phyloP scores from a whole-genome alignment of 2,113 vertebrate genomes.

The Garra rufa region DNA sequence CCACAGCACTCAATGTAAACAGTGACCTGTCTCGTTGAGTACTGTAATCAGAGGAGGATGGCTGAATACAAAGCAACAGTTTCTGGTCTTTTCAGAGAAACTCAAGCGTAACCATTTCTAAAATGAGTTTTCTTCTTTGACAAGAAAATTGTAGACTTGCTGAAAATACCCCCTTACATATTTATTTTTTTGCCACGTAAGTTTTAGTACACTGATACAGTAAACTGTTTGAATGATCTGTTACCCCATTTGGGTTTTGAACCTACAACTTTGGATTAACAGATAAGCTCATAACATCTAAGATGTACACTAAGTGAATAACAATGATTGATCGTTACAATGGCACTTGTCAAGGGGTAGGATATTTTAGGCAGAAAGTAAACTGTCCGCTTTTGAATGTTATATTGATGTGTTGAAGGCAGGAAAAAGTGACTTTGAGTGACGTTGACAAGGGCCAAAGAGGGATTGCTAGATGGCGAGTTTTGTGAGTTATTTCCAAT shows the following conservation, averaged over 20 bases:
- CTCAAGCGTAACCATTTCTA: background rate
- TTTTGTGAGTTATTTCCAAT: no score
- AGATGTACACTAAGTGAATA: background rate
- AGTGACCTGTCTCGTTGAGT: slow-evolving; percentile 23
- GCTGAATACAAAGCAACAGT: slow-evolving; percentile 24
- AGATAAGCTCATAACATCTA: background rate
- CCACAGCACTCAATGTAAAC: slow-evolving; percentile 20
- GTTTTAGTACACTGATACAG: background rate
- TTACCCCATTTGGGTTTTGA: background rate
- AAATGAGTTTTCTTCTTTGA: background rate
- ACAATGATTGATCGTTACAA: background rate
- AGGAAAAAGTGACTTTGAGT: background rate
- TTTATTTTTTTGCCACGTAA: background rate
- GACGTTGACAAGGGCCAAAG: no score
- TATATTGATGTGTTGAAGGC: no score
- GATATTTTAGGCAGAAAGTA: background rate
- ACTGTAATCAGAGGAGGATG: slow-evolving; percentile 17
- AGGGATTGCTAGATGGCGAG: background rate
- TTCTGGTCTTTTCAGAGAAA: slow-evolving; percentile 1
- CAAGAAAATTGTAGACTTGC: background rate
- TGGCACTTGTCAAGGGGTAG: background rate
- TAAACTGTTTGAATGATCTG: background rate
- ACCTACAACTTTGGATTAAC: background rate
- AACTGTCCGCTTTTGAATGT: background rate
- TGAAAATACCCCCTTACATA: background rate